These are phyloP conservation scores for Subacronicta megacephala DNA, from an alignment of 2,888 invertebrate genomes.

Conservation along the genomic window DNA sequence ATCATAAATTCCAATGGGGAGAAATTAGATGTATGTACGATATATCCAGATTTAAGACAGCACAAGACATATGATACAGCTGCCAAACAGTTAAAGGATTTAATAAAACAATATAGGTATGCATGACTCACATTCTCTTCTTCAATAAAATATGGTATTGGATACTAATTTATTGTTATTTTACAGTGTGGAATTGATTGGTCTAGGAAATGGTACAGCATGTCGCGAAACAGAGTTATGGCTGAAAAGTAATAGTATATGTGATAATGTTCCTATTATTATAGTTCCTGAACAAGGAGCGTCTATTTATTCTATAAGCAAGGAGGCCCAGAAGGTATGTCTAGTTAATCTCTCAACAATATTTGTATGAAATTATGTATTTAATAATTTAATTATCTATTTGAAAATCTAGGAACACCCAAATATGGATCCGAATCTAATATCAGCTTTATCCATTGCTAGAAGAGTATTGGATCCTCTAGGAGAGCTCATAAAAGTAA, in stretches of 20 bases:
- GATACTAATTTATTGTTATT: constrained; percentile 1
- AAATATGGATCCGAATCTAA: constrained; percentile 94
- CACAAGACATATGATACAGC: constrained; percentile 78
- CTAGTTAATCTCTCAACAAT: neutral
- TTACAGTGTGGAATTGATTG: constrained; percentile 94
- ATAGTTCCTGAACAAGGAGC: constrained; percentile 97
- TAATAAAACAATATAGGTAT: constrained; percentile 90
- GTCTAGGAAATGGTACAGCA: constrained; percentile 97
- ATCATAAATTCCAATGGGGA: constrained; percentile 93
- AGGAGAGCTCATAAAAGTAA: constrained; percentile 95
- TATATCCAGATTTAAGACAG: constrained; percentile 90
- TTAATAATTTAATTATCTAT: neutral
- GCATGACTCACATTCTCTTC: constrained; percentile 22
- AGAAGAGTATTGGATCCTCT: constrained; percentile 97
- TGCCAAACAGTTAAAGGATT: constrained; percentile 80
- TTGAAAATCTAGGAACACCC: constrained; percentile 92
- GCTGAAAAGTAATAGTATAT: constrained; percentile 88
- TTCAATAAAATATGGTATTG: too few relatives aligned
- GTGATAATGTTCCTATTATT: constrained; percentile 91
- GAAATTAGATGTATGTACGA: constrained; percentile 91
- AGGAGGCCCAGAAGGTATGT: constrained; percentile 92
- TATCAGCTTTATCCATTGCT: constrained; percentile 94
- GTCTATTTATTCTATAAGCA: constrained; percentile 97
- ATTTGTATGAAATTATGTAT: neutral
- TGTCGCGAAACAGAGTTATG: constrained; percentile 96